Evolutionary conservation across 1,140 invertebrate genomes (phyloP), one percentile per base, ranked within the genome.

Genomic region (Himalopsyche phryganea): DNA sequence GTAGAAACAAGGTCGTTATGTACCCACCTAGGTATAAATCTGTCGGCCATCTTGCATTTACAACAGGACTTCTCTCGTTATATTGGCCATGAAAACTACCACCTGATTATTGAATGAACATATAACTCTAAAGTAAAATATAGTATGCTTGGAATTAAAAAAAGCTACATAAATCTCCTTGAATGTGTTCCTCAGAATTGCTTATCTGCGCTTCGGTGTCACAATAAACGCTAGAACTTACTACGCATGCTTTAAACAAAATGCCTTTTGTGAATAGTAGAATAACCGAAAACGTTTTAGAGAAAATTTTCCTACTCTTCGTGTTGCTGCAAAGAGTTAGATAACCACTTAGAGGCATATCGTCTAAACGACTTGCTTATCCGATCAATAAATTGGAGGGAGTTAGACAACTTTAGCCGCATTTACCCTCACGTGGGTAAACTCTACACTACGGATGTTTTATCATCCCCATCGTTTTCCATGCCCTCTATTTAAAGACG

Each of bases 11-110:
- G 23, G 23, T 28, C 23, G 23, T 9, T 28, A 28, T 28, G 23
- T 28, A 28, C 9, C 33, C 49, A 50, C 19, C 18, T 40, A 33
- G 15, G 49, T 28, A 19, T 42, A 41, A 55, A 47, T 55, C 42
- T 13, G 42, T 53, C 47, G 46, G 46, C 53, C 45, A 50, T 49
- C 47, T 50, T 50, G 54, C 35, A 42, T 10, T 11, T 35, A 20
- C 14, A 15, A 41, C 19, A 18, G 18, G 36, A 40, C 13, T 41
- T 13, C 9, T 18, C 49, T 38, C 9, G 15, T 49, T 36, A 49
- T 36, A 32, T 28, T 28, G 10, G 23, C 23, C 23, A 28, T 28
- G 23, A 28, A 28, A 28, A 28, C 23, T 28, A 28, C 3, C 9
- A 28, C 23, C 23, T 28, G 23, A 28, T 28, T 28, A 28, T n/a